Conservation (phyloP, 2,888 invertebrate species). For the Spialia ferax region DNA sequence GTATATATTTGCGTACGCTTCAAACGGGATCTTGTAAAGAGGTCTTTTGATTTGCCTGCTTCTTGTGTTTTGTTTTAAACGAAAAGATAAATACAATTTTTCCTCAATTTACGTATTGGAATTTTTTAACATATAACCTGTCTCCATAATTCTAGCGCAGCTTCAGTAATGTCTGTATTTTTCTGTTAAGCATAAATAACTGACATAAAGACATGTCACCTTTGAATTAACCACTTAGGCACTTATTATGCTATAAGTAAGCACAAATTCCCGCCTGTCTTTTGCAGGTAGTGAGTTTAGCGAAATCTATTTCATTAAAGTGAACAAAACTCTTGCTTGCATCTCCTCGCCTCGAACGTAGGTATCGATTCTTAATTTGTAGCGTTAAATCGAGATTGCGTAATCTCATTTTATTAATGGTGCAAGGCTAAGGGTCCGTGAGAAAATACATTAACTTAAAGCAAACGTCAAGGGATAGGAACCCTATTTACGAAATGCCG, state of each 20-base stretch:
- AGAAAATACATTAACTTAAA: constrained; percentile 68
- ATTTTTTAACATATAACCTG: too few species aligned
- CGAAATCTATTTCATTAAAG: constrained; percentile 36
- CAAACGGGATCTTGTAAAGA: constrained; percentile 55
- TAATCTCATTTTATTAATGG: constrained; percentile 76
- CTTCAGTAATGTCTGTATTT: too few species aligned
- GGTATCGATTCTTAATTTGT: constrained; percentile 76
- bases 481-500: constrained; percentile 64
- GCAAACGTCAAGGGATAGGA: constrained; percentile 63
- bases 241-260: too few species aligned
- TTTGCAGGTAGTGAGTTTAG: constrained; percentile 29
- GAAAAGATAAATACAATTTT: constrained; percentile 20
- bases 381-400: constrained; percentile 68
- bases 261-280: constrained; percentile 30
- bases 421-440: constrained; percentile 63
- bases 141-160: neutral
- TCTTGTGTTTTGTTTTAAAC: constrained; percentile 34
- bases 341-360: constrained; percentile 43
- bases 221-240: too few species aligned
- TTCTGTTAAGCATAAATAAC: too few species aligned
- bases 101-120: constrained; percentile 16
- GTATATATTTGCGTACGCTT: constrained; percentile 48
- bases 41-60: constrained; percentile 55
- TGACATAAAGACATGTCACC: too few species aligned
- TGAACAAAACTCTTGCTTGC: constrained; percentile 41